Base-by-base conservation (phyloP, 2,888 invertebrate genomes). In the Trissolcus brochymenae region DNA sequence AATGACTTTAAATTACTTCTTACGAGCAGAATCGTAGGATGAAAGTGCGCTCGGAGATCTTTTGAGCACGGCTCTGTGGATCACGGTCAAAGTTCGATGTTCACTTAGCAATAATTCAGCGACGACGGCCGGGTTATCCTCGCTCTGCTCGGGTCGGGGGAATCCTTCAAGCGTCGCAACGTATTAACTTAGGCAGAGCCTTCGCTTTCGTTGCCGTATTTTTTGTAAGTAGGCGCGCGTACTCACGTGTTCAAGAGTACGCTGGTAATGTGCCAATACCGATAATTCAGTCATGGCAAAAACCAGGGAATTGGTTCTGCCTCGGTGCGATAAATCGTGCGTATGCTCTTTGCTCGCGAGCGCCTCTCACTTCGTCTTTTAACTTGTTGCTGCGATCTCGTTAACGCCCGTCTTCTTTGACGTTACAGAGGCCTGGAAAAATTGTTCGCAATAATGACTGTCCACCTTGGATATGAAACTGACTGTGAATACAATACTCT, bases 261-360 rank as follows among this genome's bases (percentile, higher is more conserved):
- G 73, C 73, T 66, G 77, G 79, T 78, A 83, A 84, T 82, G 82
- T 81, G 84, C 86, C 87, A 87, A 86, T 87, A 87, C 86, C 87
- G 86, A 87, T 87, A 87, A 87, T 84, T 87, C 86, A 87, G 84
- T 76, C 81, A 80, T 80, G 81, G 80, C 82, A 84, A 84, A 85
- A 85, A 84, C 79, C 82, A 79, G 82, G 81, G 81, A 80, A 84
- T 83, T 82, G 82, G 82, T 84, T 82, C 81, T 80, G 80, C 80
- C 72, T 78, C 78, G 78, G 70, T 77, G 80, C 81, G 81, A 83
- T 78, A 78, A 78, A 81, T 79, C 80, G 70, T 74, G 59, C 77
- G 80, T 78, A 75, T 80, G 78, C 62, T 49, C 68, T 51, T 46
- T 54, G 40, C 60, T 50, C 54, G 53, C 46, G 61, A 54, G 57